A percentile compares a stretch with the other conserved stretches of the same genome.
These are phyloP conservation scores for Stratiomys singularior DNA, from an alignment of 2,888 invertebrate genomes.

Conservation along the genomic window DNA sequence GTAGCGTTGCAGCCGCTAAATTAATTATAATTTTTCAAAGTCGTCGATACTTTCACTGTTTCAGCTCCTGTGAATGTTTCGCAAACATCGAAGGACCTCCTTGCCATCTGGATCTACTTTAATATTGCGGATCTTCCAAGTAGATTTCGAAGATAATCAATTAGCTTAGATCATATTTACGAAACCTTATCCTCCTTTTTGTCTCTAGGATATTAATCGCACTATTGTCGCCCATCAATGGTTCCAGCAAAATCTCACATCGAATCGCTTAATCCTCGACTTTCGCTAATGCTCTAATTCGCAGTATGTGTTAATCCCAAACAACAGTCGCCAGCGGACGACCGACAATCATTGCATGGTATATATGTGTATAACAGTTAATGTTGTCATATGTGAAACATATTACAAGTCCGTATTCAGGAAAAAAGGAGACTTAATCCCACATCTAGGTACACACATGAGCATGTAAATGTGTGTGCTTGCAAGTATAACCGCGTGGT, in stretches of 20 bases:
- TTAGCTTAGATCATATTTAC: not conserved
- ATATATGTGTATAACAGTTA: not conserved
- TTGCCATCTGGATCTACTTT: too few relatives aligned
- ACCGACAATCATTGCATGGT: not conserved
- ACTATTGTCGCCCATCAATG: conserved; percentile 1
- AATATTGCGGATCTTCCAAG: too few relatives aligned
- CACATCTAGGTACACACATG: not conserved
- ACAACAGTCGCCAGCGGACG: conserved; percentile 11
- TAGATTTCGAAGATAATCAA: too few relatives aligned
- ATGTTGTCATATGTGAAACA: not conserved
- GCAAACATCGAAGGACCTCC: too few relatives aligned
- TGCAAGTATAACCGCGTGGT: too few relatives aligned
- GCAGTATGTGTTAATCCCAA: conserved; percentile 48
- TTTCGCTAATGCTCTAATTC: conserved; percentile 46
- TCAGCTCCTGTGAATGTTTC: too few relatives aligned
- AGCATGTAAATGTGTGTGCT: too few relatives aligned
- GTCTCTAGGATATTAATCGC: not conserved
- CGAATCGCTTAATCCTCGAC: conserved; percentile 46
- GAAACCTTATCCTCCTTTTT: not conserved
- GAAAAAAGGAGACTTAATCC: conserved; percentile 1
- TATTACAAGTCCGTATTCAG: not conserved
- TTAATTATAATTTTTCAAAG: too few relatives aligned
- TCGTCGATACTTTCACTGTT: too few relatives aligned
- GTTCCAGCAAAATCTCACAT: not conserved
- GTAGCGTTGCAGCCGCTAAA: too few relatives aligned